Percentiles rank a stretch among this genome's conserved stretches.
phyloP scores from a whole-genome alignment of 2,113 vertebrate species.

The Xyrauchen texanus region DNA sequence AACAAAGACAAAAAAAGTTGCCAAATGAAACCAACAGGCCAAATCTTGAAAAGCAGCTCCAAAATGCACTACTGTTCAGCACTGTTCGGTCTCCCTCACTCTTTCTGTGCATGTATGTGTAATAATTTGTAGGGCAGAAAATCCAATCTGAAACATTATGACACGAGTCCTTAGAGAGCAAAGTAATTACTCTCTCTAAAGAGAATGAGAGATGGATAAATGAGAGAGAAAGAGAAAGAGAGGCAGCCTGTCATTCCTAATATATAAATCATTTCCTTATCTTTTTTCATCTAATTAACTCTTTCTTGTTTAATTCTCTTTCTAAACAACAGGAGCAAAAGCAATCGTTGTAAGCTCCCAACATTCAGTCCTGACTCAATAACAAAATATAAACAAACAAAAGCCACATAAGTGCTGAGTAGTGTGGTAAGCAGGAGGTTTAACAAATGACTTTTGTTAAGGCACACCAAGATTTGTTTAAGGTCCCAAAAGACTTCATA shows the following conservation, averaged over 20 bases:
- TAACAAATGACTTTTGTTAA: conserved; percentile 32
- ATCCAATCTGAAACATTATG: conserved; percentile 61
- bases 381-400: conserved; percentile 40
- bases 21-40: neutral
- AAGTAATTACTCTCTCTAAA: conserved; percentile 50
- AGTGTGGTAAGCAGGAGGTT: conserved; percentile 27
- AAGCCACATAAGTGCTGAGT: conserved; percentile 12
- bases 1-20: neutral
- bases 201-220: conserved; percentile 14
- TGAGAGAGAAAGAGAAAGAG: conserved; percentile 52
- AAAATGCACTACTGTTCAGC: neutral
- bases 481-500: neutral
- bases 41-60: neutral
- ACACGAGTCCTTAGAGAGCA: conserved; percentile 62
- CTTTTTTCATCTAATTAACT: conserved; percentile 36
- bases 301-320: conserved; percentile 24
- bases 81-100: conserved; percentile 9
- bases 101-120: neutral
- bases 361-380: conserved; percentile 30
- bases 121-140: conserved; percentile 28
- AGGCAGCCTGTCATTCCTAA: conserved; percentile 24
- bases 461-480: conserved; percentile 11
- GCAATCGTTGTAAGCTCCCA: conserved; percentile 36
- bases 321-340: conserved; percentile 39
- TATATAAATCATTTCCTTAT: conserved; percentile 24